These are phyloP conservation scores for Periphyllus acericola DNA, from an alignment of 2,888 invertebrate species.

Conservation along the genomic window DNA sequence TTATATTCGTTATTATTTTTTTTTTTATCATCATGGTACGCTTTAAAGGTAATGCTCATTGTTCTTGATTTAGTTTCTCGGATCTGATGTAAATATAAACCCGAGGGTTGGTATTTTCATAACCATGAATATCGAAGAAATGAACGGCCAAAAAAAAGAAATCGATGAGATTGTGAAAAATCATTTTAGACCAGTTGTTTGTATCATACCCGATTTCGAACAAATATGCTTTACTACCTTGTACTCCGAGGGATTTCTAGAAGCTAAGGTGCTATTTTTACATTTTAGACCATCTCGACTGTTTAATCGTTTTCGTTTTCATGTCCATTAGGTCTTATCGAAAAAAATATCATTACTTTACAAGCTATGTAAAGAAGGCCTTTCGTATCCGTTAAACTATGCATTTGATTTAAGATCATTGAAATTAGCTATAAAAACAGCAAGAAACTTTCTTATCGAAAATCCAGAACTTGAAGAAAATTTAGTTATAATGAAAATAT, in stretches of 20 bases:
- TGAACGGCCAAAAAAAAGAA: constrained; percentile 80
- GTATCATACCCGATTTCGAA: constrained; percentile 90
- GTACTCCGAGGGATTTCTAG: constrained; percentile 90
- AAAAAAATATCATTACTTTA: constrained; percentile 95
- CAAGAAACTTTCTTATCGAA: constrained; percentile 82
- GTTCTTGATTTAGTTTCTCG: constrained; percentile 77
- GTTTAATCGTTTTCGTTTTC: background rate
- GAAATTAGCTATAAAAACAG: constrained; percentile 91
- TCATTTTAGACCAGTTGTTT: constrained; percentile 89
- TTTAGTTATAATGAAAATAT: constrained; percentile 87
- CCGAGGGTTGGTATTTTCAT: constrained; percentile 91
- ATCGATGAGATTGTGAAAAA: constrained; percentile 92
- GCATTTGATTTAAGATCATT: constrained; percentile 92
- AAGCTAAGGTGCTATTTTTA: constrained; percentile 74
- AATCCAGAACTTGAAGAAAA: constrained; percentile 84
- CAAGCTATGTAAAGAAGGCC: constrained; percentile 84
- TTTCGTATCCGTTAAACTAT: constrained; percentile 92
- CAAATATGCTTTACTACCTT: constrained; percentile 91
- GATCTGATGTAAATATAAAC: constrained; percentile 83
- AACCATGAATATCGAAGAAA: constrained; percentile 95
- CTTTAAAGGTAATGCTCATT: background rate
- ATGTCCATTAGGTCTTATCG: constrained; percentile 71
- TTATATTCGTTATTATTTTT: background rate
- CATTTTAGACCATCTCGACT: background rate
- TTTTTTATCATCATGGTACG: background rate